Conservation (phyloP, 2,888 invertebrate species). For the Pediacus dermestoides region DNA sequence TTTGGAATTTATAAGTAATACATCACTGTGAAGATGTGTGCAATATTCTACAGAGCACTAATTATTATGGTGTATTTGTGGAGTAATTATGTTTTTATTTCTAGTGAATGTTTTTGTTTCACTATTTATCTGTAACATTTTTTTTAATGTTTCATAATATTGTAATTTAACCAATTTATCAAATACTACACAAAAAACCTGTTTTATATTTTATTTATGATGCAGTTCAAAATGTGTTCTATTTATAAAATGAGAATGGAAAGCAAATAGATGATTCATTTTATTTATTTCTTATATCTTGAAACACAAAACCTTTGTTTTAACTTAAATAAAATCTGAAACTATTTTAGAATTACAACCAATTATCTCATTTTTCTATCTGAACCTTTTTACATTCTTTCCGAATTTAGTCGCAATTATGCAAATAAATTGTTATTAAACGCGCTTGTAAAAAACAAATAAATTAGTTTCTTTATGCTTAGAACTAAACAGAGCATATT, state of each 20-base stretch:
- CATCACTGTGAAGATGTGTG: conserved; percentile 27
- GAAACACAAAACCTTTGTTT: conserved; percentile 18
- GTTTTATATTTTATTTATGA: conserved; percentile 28
- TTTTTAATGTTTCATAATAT: conserved; percentile 1
- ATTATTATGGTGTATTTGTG: no score
- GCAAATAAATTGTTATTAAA: conserved; percentile 14
- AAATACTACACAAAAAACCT: conserved; percentile 14
- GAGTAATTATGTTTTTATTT: conserved; percentile 15
- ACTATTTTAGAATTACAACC: conserved; percentile 3
- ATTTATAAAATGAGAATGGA: conserved; percentile 21
- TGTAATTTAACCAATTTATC: conserved; percentile 2
- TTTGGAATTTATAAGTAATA: conserved; percentile 23
- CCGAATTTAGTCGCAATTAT: no score
- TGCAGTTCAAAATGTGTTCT: conserved; percentile 25
- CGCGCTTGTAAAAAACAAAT: conserved; percentile 41
- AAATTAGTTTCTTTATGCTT: conserved; percentile 29
- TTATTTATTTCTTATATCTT: conserved; percentile 16
- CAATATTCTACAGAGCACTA: no score
- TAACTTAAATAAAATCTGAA: conserved; percentile 21
- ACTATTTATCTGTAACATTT: conserved; percentile 2
- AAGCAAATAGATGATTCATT: conserved; percentile 19
- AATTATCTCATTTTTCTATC: neutral
- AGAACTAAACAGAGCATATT: conserved; percentile 18
- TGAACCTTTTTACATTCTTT: no score
- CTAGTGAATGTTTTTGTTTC: conserved; percentile 11